Evolutionary conservation across 2,888 invertebrate species (phyloP), one percentile per base, ranked within the genome.

Genomic region (Andrena hattorfiana): DNA sequence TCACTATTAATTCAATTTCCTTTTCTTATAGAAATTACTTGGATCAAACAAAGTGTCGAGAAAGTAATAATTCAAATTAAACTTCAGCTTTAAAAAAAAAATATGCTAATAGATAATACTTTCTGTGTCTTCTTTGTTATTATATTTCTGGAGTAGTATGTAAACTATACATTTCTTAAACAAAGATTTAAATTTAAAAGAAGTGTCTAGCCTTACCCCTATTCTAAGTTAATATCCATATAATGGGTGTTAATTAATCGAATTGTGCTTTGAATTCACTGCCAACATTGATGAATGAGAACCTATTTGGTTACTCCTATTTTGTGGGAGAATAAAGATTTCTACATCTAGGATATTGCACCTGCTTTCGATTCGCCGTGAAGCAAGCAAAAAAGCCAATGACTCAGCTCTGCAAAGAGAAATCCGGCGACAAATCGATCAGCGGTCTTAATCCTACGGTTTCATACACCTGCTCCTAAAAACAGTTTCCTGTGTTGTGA

Each of bases 341-440:
- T 84, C 85, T 83, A 80, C 72, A 81, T 77, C 81, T 83, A 83
- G 77, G 85, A 88, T 88, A 88, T 80, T 77, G 56, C 74, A 77
- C 76, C 67, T 82, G 89, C 86, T 83, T 81, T 84, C 83, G 80
- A 73, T 86, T 83, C 77, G 73, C 77, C 83, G 76, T 77, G 83
- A 79, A 73, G 74, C 60, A 49, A 67, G 85, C 54, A 84, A 89
- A 89, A 88, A 88, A 77, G 71, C 10, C 69, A 66, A 81, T 88
- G 85, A 85, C 89, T 89, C 87, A 88, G 85, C 84, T 88, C 77
- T 69, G 84, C 85, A 68, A 87, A 78, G 89, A 88, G 89, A 89
- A 89, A 89, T 89, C 89, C 79, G 79, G 74, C 79, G 85, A 87
- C 87, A 80, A 83, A 87, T 87, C 85, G 83, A 86, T 86, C 82